Evolutionary conservation across 2,888 invertebrate species (phyloP).

Genomic region (Eupithecia inturbata): DNA sequence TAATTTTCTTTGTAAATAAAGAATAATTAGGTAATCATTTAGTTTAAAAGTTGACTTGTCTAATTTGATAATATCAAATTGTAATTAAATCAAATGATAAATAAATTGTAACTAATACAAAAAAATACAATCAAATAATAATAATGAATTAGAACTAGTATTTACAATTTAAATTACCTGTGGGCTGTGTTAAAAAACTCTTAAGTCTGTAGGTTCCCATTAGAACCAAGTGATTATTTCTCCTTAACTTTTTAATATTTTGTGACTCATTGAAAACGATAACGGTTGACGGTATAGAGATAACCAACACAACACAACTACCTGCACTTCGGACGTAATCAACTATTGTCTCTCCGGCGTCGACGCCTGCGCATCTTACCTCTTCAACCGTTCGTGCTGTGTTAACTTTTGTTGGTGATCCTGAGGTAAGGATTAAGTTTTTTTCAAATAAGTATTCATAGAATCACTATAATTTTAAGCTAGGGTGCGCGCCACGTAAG

Average conservation of each 20-base stretch:
- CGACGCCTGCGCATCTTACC: not conserved
- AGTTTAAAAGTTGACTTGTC: no score
- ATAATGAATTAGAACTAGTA: no score
- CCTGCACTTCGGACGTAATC: not conserved
- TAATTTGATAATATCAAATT: no score
- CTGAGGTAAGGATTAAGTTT: not conserved
- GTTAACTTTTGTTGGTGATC: not conserved
- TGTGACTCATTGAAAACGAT: not conserved
- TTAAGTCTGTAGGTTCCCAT: not conserved
- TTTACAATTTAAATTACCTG: no score
- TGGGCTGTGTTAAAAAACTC: no score
- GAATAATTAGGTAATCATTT: no score
- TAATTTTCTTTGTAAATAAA: no score
- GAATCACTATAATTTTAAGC: not conserved
- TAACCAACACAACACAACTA: not conserved
- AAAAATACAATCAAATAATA: no score
- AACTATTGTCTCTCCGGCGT: not conserved
- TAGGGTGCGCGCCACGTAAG: not conserved
- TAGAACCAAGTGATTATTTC: not conserved
- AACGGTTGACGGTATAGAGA: not conserved
- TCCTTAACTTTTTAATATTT: not conserved
- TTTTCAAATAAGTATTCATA: not conserved
- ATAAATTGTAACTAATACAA: no score
- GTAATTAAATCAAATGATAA: no score
- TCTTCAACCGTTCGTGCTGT: not conserved